phyloP scores from a whole-genome alignment of 92 coral and sea anemone genomes.

The Montipora capitata region DNA sequence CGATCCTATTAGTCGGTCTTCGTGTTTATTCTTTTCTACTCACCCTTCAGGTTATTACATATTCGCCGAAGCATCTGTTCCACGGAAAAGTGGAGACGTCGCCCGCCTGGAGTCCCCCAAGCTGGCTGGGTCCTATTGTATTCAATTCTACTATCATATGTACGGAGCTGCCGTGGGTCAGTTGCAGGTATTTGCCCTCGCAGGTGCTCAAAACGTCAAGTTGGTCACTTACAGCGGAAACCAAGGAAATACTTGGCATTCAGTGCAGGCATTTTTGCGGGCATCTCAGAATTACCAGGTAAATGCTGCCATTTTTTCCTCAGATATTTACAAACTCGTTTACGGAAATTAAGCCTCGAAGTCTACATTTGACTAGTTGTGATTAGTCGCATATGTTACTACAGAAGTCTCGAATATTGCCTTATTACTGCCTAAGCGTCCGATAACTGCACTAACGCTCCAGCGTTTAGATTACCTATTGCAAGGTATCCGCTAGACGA shows the following conservation, averaged over 20 bases:
- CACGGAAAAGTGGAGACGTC: constrained; percentile 6
- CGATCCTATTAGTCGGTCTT: no score
- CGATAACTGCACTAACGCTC: no score
- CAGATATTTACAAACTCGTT: background rate
- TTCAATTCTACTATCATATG: constrained; percentile 44
- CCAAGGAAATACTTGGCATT: constrained; percentile 30
- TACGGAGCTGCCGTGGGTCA: constrained; percentile 28
- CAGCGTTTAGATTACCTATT: no score
- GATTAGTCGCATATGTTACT: no score
- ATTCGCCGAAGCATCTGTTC: constrained; percentile 49
- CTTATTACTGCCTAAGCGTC: no score
- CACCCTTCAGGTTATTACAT: constrained; percentile 31
- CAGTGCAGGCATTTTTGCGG: background rate
- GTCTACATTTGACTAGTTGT: no score
- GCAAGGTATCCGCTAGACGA: no score
- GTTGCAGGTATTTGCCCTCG: background rate
- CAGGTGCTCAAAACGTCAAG: constrained; percentile 7
- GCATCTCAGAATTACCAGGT: constrained; percentile 38
- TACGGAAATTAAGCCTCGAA: no score
- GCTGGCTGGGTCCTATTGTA: constrained; percentile 25
- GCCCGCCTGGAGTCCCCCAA: constrained; percentile 38
- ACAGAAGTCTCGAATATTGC: no score
- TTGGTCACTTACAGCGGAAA: constrained; percentile 8
- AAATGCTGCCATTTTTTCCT: background rate
- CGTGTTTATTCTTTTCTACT: background rate